phyloP scores from a whole-genome alignment of 1,140 invertebrate genomes.

The Drosophila varians region DNA sequence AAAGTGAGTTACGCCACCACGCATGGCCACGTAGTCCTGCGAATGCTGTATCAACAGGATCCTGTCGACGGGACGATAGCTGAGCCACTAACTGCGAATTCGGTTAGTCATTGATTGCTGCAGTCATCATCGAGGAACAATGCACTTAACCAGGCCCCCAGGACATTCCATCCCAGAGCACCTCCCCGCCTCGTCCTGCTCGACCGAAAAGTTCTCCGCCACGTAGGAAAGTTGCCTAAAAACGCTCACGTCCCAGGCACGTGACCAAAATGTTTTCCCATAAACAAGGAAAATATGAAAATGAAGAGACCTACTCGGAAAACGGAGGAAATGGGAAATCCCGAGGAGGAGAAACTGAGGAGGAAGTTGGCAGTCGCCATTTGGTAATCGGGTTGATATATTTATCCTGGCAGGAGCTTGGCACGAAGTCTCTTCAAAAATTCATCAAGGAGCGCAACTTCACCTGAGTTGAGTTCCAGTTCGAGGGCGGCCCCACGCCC shows the following conservation, averaged over 20 bases:
- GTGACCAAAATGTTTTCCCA: slow-evolving; percentile 74
- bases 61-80: slow-evolving; percentile 25
- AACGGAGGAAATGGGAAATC: slow-evolving; percentile 17
- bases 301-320: slow-evolving; percentile 47
- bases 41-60: slow-evolving; percentile 6
- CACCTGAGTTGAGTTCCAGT: background rate
- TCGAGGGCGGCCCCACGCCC: slow-evolving; percentile 1
- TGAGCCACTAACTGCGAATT: slow-evolving; percentile 57
- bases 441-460: slow-evolving; percentile 59
- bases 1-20: slow-evolving; percentile 19
- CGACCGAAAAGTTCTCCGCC: background rate
- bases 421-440: slow-evolving; percentile 66
- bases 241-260: slow-evolving; percentile 62
- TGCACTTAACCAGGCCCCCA: slow-evolving; percentile 40
- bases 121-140: slow-evolving; percentile 30
- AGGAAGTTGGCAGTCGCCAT: slow-evolving; percentile 46
- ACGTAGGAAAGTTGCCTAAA: slow-evolving; percentile 61
- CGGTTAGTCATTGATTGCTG: slow-evolving; percentile 56
- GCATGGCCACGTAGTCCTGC: slow-evolving; percentile 36
- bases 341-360: slow-evolving; percentile 5
- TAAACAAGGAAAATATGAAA: slow-evolving; percentile 76
- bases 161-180: background rate
- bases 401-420: slow-evolving; percentile 44
- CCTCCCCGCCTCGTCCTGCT: background rate
- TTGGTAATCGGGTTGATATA: slow-evolving; percentile 65